Evolutionary conservation across 2,113 vertebrate genomes (phyloP), one percentile per base, ranked within the genome.

Genomic region (Ictalurus furcatus): DNA sequence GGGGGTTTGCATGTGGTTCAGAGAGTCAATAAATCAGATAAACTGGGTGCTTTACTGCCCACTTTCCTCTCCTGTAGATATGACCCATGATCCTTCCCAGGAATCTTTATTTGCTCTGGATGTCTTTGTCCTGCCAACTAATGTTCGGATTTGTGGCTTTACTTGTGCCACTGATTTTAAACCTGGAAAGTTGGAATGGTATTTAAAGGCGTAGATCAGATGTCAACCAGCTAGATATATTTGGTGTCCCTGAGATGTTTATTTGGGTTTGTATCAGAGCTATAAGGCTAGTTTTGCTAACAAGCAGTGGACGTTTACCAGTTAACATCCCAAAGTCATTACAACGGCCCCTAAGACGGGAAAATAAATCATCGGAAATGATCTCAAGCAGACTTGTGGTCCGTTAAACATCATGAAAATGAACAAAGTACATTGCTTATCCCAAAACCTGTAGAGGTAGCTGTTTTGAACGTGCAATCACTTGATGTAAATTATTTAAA

Each of bases 41-140:
- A 54, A 56, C 58, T 52, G 17, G 23, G 59, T 76, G 69, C 23
- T 86, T 76, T 82, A 37, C 85, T 78, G 25, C 56, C 85, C 58
- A 63, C 58, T 63, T 25, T 37, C 16, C 81, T 25, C 30, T 83
- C 63, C 81, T 25, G 9, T 63, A 83, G 81, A 84, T 61, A 59
- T 84, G 80, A 82, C 56, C 80, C 17, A 82, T 82, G 81, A 28
- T 84, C 34, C 81, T 84, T 61, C 58, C 58, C 81, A 84, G 58
- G 81, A 84, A 84, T 61, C 58, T 63, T 76, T 74, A 86, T 74
- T 86, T 85, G 54, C 34, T 37, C 52, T 40, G 48, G n/a, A 65
- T 34, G 54, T 9, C 17, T 58, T 54, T 84, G 30, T 84, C 19
- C 21, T 59, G 67, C 44, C 65, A 30, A 54, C 37, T 16, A 34